Conservation (phyloP, 2,888 invertebrate species). For the Hypselothyrea guttata region DNA sequence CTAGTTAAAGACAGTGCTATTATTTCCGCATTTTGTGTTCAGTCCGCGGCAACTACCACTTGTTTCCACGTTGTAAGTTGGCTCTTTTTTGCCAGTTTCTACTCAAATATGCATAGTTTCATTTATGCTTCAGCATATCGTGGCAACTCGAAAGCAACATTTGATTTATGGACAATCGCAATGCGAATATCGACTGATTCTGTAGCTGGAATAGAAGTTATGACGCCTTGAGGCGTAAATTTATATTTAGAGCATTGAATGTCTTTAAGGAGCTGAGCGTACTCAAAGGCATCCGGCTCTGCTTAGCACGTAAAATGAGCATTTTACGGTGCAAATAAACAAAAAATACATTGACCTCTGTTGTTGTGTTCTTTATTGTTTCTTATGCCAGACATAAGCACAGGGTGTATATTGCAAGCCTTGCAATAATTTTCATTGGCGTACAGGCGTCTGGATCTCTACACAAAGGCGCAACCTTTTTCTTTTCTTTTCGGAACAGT, state of each 20-base stretch:
- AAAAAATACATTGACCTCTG: conserved; percentile 72
- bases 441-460: conserved; percentile 29
- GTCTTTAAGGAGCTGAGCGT: conserved; percentile 26
- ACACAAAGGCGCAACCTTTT: conserved; percentile 40
- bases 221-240: conserved; percentile 68
- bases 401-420: conserved; percentile 59
- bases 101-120: conserved; percentile 63
- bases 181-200: conserved; percentile 22
- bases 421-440: conserved; percentile 64
- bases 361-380: conserved; percentile 2
- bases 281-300: conserved; percentile 6
- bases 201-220: conserved; percentile 63
- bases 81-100: conserved; percentile 16
- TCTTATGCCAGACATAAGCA: conserved; percentile 22
- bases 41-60: too few relatives aligned
- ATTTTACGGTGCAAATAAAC: conserved; percentile 57
- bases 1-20: too few relatives aligned
- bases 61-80: neutral
- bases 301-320: conserved; percentile 37
- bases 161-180: conserved; percentile 66
- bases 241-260: conserved; percentile 56
- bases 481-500: too few relatives aligned
- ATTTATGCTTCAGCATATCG: conserved; percentile 51
- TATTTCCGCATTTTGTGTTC: neutral
- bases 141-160: conserved; percentile 69